phyloP scores from a whole-genome alignment of 2,888 invertebrate species.

The Petrophora chlorosata region DNA sequence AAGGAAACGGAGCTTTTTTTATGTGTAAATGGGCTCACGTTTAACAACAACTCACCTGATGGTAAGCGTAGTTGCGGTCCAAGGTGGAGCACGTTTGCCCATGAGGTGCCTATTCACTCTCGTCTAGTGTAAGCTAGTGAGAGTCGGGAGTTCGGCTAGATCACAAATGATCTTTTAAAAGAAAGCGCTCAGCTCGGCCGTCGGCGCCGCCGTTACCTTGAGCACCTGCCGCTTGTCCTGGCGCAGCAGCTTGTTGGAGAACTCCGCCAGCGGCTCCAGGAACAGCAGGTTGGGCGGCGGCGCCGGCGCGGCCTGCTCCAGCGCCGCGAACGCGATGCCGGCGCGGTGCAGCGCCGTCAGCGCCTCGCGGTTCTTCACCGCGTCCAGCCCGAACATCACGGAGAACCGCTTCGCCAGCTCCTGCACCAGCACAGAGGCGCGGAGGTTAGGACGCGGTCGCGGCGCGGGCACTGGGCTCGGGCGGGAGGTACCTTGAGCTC shows the following conservation, averaged over 20 bases:
- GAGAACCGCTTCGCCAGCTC: slow-evolving; percentile 98
- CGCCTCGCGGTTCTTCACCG: slow-evolving; percentile 97
- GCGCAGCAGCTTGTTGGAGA: slow-evolving; percentile 96
- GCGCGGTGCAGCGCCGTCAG: slow-evolving; percentile 97
- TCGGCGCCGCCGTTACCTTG: slow-evolving; percentile 46
- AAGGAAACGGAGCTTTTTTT: no score
- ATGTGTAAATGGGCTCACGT: no score
- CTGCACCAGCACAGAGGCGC: no score
- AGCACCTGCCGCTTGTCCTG: slow-evolving; percentile 97
- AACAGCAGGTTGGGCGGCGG: slow-evolving; percentile 95
- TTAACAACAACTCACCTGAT: no score
- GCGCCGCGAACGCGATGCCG: slow-evolving; percentile 92
- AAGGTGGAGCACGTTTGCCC: no score
- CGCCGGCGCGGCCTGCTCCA: slow-evolving; percentile 82
- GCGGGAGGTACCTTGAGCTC: slow-evolving; percentile 87
- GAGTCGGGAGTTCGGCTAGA: neutral
- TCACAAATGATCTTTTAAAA: neutral
- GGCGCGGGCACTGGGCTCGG: neutral
- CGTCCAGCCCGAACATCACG: slow-evolving; percentile 97
- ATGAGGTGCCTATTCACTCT: no score
- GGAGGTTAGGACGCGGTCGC: no score
- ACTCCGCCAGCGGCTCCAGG: slow-evolving; percentile 97
- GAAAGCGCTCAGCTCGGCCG: neutral
- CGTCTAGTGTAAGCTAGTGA: no score
- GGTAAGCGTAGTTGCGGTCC: no score